These are phyloP conservation scores for Formica aserva DNA, from an alignment of 2,888 invertebrate species.

Conservation along the genomic window DNA sequence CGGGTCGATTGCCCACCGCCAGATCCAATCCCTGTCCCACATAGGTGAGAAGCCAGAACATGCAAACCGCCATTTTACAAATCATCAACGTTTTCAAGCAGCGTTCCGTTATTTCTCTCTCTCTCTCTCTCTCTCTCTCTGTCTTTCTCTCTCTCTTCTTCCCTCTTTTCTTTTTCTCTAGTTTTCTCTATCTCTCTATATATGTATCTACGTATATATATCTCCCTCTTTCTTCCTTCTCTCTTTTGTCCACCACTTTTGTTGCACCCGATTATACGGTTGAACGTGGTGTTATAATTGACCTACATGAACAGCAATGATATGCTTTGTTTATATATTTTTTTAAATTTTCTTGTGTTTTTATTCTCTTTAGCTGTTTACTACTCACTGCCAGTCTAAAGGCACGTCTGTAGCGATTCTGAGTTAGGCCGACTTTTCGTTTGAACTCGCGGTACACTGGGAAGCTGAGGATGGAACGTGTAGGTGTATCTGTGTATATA, in stretches of 20 bases:
- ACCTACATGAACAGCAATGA: conserved; percentile 56
- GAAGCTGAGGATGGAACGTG: conserved; percentile 43
- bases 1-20: conserved; percentile 80
- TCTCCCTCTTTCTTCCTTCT: conserved; percentile 29
- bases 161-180: conserved; percentile 24
- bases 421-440: conserved; percentile 72
- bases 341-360: background rate
- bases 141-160: background rate
- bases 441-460: conserved; percentile 48
- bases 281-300: conserved; percentile 54
- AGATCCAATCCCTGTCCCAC: conserved; percentile 83
- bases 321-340: conserved; percentile 11
- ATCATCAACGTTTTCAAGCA: conserved; percentile 1
- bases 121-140: conserved; percentile 8
- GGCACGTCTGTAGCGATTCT: conserved; percentile 66
- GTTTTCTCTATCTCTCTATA: conserved; percentile 43
- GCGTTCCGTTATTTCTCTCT: conserved; percentile 42
- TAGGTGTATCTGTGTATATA: background rate
- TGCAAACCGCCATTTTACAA: conserved; percentile 81
- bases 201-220: conserved; percentile 25
- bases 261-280: conserved; percentile 32
- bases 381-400: conserved; percentile 64
- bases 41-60: conserved; percentile 83
- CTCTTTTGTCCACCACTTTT: conserved; percentile 38
- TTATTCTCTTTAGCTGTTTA: conserved; percentile 27